A percentile compares a stretch with the other conserved stretches of the same genome.
phyloP scores from a whole-genome alignment of 1,140 invertebrate genomes.

The Drosophila ogumai region DNA sequence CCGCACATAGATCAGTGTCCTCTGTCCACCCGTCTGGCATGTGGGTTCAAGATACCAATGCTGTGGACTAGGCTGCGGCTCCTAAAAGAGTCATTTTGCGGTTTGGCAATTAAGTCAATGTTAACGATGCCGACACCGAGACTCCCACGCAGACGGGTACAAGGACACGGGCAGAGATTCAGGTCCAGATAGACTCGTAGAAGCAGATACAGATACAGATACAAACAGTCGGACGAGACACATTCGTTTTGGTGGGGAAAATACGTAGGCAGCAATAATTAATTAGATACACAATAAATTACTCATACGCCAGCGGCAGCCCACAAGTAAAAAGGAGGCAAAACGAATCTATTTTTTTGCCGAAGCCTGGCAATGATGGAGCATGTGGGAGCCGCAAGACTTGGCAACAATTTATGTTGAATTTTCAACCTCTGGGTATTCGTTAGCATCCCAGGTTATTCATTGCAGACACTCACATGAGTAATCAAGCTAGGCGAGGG shows the following conservation, averaged over 20 bases:
- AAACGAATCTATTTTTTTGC: conserved; percentile 31
- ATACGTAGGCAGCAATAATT: conserved; percentile 69
- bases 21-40: conserved; percentile 4
- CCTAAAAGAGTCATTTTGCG: conserved; percentile 57
- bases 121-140: conserved; percentile 42
- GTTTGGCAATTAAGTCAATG: conserved; percentile 57
- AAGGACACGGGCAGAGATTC: conserved; percentile 13
- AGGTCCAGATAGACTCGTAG: conserved; percentile 4
- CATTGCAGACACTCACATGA: conserved; percentile 10
- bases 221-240: conserved; percentile 27
- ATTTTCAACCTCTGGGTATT: conserved; percentile 24
- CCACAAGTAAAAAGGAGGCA: conserved; percentile 44
- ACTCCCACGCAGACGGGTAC: conserved; percentile 23
- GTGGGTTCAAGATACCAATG: conserved; percentile 38
- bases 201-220: conserved; percentile 11
- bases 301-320: conserved; percentile 65
- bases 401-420: conserved; percentile 32
- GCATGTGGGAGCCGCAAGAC: conserved; percentile 5
- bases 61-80: conserved; percentile 3
- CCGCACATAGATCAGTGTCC: conserved; percentile 54
- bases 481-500: conserved; percentile 1
- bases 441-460: conserved; percentile 14
- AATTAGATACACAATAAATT: conserved; percentile 75
- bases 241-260: conserved; percentile 40
- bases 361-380: conserved; percentile 22